These are phyloP conservation scores for Hypolimnas misippus DNA, from an alignment of 2,888 invertebrate species.

Conservation along the genomic window DNA sequence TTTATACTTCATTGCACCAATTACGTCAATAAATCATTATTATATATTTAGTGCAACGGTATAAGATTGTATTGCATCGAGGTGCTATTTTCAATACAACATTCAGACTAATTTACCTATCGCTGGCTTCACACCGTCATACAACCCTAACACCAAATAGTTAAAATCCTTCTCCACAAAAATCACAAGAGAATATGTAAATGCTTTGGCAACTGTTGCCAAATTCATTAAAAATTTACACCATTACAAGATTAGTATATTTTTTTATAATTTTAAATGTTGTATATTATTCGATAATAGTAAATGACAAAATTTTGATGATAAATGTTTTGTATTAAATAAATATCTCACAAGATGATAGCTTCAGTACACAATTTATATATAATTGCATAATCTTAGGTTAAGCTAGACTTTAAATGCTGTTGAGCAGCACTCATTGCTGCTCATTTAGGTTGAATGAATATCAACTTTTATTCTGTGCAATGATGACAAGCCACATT, in stretches of 20 bases:
- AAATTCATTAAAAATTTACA: neutral
- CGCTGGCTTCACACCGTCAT: neutral
- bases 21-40: neutral
- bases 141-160: neutral
- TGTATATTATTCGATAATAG: neutral
- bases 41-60: conserved; percentile 1
- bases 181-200: neutral
- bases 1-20: conserved; percentile 5
- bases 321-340: neutral
- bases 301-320: conserved; percentile 3
- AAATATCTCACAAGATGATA: neutral
- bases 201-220: neutral
- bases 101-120: neutral
- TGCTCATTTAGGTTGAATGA: neutral
- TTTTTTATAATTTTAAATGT: neutral
- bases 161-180: neutral
- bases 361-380: neutral
- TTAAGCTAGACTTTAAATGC: conserved; percentile 1
- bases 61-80: neutral
- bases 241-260: neutral
- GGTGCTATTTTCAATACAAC: neutral
- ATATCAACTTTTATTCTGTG: no score
- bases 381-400: neutral
- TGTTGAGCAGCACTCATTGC: neutral
- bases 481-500: no score